These are phyloP conservation scores for Megaleporinus macrocephalus DNA, from an alignment of 2,113 vertebrate species.

Conservation along the genomic window DNA sequence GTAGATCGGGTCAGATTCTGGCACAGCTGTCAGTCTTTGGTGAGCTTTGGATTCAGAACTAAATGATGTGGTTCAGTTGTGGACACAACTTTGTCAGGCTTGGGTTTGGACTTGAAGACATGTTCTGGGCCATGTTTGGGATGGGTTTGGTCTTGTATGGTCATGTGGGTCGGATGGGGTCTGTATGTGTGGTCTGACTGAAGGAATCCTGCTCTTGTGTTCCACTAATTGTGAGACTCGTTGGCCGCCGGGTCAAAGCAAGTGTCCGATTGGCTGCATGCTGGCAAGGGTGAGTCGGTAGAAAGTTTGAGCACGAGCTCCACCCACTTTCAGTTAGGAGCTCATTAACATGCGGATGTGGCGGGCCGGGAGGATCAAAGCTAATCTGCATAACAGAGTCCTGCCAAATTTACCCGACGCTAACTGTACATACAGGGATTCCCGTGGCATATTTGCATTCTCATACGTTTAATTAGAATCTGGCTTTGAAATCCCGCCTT, in stretches of 20 bases:
- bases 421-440: slow-evolving; percentile 10
- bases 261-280: background rate
- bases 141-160: too few species aligned
- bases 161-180: too few species aligned
- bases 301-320: background rate
- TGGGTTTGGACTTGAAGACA: too few species aligned
- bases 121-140: too few species aligned
- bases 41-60: too few species aligned
- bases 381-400: slow-evolving; percentile 33
- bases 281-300: background rate
- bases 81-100: too few species aligned
- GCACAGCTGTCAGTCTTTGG: too few species aligned
- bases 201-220: slow-evolving; percentile 34
- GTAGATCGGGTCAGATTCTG: too few species aligned
- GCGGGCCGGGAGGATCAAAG: background rate
- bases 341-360: slow-evolving; percentile 33
- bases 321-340: slow-evolving; percentile 32
- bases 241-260: background rate
- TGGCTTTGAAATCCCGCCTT: too few species aligned
- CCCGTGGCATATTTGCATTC: background rate
- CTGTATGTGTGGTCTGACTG: background rate
- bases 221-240: background rate
- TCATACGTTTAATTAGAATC: background rate
- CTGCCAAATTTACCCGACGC: slow-evolving; percentile 21
- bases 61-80: too few species aligned